Percentiles rank a stretch among this genome's conserved stretches.
Conservation (phyloP, 2,113 vertebrate genomes). For the Hippocampus barbouri region DNA sequence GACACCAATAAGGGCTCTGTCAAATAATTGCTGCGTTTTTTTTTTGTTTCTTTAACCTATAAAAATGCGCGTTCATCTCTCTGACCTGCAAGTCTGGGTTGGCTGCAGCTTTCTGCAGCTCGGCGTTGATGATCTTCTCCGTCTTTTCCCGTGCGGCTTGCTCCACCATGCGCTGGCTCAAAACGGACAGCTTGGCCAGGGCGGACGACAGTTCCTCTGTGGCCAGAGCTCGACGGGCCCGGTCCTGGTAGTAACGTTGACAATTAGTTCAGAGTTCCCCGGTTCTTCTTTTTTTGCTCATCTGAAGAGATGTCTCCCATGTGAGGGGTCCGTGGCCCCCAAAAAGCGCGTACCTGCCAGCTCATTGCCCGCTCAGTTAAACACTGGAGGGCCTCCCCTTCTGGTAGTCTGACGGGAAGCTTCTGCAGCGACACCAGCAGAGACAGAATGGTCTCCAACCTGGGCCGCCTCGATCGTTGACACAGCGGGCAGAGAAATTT, state of each 20-base stretch:
- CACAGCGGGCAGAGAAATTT: slow-evolving; percentile 95
- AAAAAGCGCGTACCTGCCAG: slow-evolving; percentile 77
- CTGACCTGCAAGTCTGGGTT: slow-evolving; percentile 94
- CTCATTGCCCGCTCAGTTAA: slow-evolving; percentile 96
- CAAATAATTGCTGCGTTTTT: not conserved
- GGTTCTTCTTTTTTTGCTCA: not conserved
- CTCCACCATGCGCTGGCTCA: slow-evolving; percentile 98
- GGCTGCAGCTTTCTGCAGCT: slow-evolving; percentile 95
- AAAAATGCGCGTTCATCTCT: no score
- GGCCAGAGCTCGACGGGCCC: slow-evolving; percentile 88
- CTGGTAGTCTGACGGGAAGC: slow-evolving; percentile 88
- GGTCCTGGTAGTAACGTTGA: slow-evolving; percentile 66
- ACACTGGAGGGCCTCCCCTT: slow-evolving; percentile 94
- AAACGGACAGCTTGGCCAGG: slow-evolving; percentile 91
- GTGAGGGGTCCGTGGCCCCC: not conserved
- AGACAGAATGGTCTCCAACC: slow-evolving; percentile 94
- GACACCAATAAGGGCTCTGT: not conserved
- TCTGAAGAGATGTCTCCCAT: no score
- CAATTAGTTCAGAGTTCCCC: not conserved
- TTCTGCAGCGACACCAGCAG: slow-evolving; percentile 95
- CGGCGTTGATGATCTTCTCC: slow-evolving; percentile 96
- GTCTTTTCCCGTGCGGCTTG: slow-evolving; percentile 97
- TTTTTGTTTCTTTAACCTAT: no score
- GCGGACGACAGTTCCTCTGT: slow-evolving; percentile 95
- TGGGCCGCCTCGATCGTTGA: slow-evolving; percentile 88